phyloP scores from a whole-genome alignment of 2,888 invertebrate genomes.

The Dicyrtoma fusca region DNA sequence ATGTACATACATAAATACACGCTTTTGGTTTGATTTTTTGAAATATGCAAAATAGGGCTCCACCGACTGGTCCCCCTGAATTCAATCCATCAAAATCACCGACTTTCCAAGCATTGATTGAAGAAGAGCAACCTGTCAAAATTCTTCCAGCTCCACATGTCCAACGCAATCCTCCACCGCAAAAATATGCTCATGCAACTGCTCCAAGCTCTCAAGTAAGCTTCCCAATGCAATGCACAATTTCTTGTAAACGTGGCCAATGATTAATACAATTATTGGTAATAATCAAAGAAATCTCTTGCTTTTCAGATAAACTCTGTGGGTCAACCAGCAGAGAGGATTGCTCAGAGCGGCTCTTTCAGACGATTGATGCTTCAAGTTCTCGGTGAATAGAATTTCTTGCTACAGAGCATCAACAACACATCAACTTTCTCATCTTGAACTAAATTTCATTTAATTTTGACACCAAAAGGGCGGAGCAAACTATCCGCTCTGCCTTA shows the following conservation, averaged over 20 bases:
- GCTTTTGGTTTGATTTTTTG: conserved; percentile 9
- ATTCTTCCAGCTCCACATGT: conserved; percentile 47
- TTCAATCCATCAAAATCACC: conserved; percentile 89
- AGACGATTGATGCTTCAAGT: conserved; percentile 80
- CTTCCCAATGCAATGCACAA: too few relatives aligned
- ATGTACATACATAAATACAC: too few relatives aligned
- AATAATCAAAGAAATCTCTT: too few relatives aligned
- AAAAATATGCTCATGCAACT: conserved; percentile 51
- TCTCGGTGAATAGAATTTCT: conserved; percentile 38
- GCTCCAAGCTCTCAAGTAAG: conserved; percentile 52
- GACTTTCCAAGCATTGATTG: conserved; percentile 83
- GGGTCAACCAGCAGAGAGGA: conserved; percentile 74
- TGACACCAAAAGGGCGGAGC: conserved; percentile 3
- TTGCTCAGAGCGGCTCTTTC: conserved; percentile 90
- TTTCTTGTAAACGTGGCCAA: too few relatives aligned
- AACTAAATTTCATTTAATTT: conserved; percentile 10
- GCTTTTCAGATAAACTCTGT: conserved; percentile 68
- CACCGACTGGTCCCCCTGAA: conserved; percentile 58
- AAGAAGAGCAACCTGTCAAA: conserved; percentile 64
- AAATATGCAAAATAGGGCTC: conserved; percentile 8
- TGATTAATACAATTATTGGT: too few relatives aligned
- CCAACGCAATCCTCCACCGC: conserved; percentile 43
- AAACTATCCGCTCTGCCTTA: neutral
- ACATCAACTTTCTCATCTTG: neutral
- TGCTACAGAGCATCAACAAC: too few relatives aligned